phyloP scores from a whole-genome alignment of 92 coral and sea anemone species.

The Plumapathes pennacea region DNA sequence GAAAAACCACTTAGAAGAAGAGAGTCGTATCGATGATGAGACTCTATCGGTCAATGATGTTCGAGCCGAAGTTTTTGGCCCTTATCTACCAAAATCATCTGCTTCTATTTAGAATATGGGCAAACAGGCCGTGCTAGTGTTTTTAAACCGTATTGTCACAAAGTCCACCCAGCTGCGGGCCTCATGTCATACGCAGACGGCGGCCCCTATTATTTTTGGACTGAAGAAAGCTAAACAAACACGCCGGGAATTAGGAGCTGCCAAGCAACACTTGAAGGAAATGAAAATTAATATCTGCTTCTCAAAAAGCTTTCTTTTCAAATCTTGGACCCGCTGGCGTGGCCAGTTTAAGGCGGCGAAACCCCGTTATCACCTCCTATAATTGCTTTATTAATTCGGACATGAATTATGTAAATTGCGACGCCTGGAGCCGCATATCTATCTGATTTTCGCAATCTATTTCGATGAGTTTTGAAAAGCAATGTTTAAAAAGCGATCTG shows the following conservation, averaged over 20 bases:
- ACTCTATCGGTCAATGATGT: conserved; percentile 36
- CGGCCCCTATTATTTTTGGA: conserved; percentile 26
- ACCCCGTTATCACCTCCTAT: conserved; percentile 65
- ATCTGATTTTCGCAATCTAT: conserved; percentile 1
- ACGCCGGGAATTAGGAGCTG: conserved; percentile 19
- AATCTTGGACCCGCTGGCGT: conserved; percentile 1
- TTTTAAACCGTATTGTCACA: conserved; percentile 63
- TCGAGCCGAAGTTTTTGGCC: conserved; percentile 32
- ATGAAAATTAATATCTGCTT: conserved; percentile 42
- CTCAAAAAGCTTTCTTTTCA: conserved; percentile 8
- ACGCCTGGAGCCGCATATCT: conserved; percentile 1
- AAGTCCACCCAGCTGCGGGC: conserved; percentile 57
- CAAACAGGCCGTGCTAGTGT: conserved; percentile 57
- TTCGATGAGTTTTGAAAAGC: conserved; percentile 21
- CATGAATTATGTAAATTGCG: conserved; percentile 82
- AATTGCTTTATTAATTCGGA: conserved; percentile 76
- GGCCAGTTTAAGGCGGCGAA: conserved; percentile 34
- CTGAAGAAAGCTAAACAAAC: conserved; percentile 44
- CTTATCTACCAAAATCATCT: conserved; percentile 78
- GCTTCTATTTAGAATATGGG: conserved; percentile 38
- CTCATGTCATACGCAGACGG: conserved; percentile 15
- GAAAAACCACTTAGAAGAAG: conserved; percentile 5
- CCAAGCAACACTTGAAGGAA: conserved; percentile 22
- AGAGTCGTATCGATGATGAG: conserved; percentile 15
- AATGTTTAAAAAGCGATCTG: too few relatives aligned